phyloP scores from a whole-genome alignment of 2,888 invertebrate species.

The Drosophila nr. perissopoda region DNA sequence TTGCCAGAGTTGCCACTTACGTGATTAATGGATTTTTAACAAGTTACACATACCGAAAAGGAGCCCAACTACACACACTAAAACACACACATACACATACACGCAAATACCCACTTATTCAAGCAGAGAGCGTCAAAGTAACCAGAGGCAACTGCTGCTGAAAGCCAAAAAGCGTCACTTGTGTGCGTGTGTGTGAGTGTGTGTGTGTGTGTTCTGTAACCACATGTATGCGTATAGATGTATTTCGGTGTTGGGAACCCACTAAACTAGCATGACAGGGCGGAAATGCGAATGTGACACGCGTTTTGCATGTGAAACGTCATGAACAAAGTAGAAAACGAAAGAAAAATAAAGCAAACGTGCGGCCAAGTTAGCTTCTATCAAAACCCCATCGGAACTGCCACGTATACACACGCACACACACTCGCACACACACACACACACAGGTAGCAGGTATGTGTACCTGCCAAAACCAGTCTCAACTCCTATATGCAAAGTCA shows the following conservation, averaged over 20 bases:
- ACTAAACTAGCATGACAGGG: conserved; percentile 79
- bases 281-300: conserved; percentile 81
- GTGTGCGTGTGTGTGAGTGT: conserved; percentile 30
- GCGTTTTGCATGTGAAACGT: conserved; percentile 82
- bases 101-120: conserved; percentile 53
- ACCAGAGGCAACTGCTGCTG: conserved; percentile 69
- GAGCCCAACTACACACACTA: conserved; percentile 42
- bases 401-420: conserved; percentile 12
- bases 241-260: conserved; percentile 22
- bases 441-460: conserved; percentile 17
- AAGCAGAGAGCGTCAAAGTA: conserved; percentile 67
- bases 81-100: conserved; percentile 24
- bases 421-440: conserved; percentile 6
- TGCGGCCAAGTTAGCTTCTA: conserved; percentile 31
- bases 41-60: conserved; percentile 74
- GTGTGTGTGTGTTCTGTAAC: conserved; percentile 9
- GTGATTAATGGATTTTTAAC: conserved; percentile 83
- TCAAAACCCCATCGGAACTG: conserved; percentile 20
- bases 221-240: conserved; percentile 39
- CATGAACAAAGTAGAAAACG: conserved; percentile 66
- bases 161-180: conserved; percentile 65
- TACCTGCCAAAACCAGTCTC: conserved; percentile 20
- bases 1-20: conserved; percentile 78
- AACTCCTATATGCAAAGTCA: conserved; percentile 47
- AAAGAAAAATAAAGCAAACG: conserved; percentile 20